Base-by-base conservation (phyloP, 2,888 invertebrate species). In the Dasypolia templi region DNA sequence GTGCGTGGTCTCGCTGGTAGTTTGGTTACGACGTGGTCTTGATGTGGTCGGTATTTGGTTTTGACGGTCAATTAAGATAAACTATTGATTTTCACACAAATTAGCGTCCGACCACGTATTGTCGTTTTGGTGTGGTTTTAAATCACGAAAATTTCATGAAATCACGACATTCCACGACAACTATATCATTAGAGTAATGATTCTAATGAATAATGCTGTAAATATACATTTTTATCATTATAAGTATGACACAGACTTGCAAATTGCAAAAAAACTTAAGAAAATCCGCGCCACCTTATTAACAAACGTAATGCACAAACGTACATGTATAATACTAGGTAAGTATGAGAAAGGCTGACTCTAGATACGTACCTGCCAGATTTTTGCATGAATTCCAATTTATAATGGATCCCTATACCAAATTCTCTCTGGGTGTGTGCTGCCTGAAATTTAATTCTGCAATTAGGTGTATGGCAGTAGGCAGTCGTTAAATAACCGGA, bases 351-450 rank as follows among this genome's bases (percentile, higher is more conserved):
- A 29, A 49, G 1, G 2, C n/a, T n/a, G 5, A 17, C n/a, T 29
- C 32, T 17, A 32, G 9, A 53, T 61, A 59, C 68, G 82, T 81
- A 94, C 94, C 94, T 92, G 82, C 94, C 94, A 32, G 92, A 89
- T 74, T 76, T 88, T 78, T 93, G 93, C 65, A 91, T 79, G 55
- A 86, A 84, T 84, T 94, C 94, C 65, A 92, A 79, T 83, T 94
- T 94, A 85, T 92, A 94, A 77, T 88, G 88, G 29, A 94, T 77
- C 39, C 88, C 77, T 65, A 92, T 92, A 29, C 88, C 88, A 68
- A 94, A 93, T 0, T 92, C 90, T 55, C 86, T 87, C 80, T 92
- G 92, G 65, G 89, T 87, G 73, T 94, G 91, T 35, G 95, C 93
- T 62, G 88, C 76, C 95, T 95, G 89, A 65, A 90, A 92, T 76